Evolutionary conservation across 2,113 vertebrate genomes (phyloP), one percentile per base, ranked within the genome.

Genomic region (Corythornis madagascariensis): DNA sequence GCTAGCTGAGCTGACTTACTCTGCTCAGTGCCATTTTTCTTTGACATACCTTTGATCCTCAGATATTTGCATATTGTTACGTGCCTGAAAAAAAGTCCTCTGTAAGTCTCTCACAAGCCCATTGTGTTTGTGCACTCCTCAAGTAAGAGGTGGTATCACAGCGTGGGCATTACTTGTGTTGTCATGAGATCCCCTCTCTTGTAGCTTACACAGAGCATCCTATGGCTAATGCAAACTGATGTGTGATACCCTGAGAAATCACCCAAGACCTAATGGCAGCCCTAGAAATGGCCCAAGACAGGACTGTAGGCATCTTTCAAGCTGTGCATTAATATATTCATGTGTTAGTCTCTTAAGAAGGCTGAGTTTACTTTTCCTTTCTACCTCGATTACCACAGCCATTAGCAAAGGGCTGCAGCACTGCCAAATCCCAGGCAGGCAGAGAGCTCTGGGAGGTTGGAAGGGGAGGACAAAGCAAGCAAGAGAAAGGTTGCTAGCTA

Each of bases 11-110:
- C 78, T 94, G 93, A 92, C 87, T 93, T 93, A 69, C 16, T 90
- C 77, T 79, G 35, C 60, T 83, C 28, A 11, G 47, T 96, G 96
- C 96, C 92, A 74, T 90, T 96, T 96, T 87, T 86, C 93, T 95
- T 83, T 84, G 88, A 79, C 94, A 95, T 91, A 93, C 92, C 94
- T 97, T 95, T 96, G 96, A 96, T 97, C 94, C 93, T 65, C 47
- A 67, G 70, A 77, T 92, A 94, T 97, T 85, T 97, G 96, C 96
- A 96, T 92, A 83, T 53, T 13, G 15, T 92, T 94, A 79, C 26
- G 71, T 69, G 93, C 83, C 80, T 56, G 8, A 74, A 60, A 92
- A 76, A 40, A 82, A 57, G 78, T 78, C 76, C 83, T 55, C 19
- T 52, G 16, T 50, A 87, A 81, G 94, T 28, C 57, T 66, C 89